Evolutionary conservation across 2,797 vertebrate genomes (phyloP), one percentile per base, ranked within the genome.

Genomic region (Oryzias dopingdopingensis): DNA sequence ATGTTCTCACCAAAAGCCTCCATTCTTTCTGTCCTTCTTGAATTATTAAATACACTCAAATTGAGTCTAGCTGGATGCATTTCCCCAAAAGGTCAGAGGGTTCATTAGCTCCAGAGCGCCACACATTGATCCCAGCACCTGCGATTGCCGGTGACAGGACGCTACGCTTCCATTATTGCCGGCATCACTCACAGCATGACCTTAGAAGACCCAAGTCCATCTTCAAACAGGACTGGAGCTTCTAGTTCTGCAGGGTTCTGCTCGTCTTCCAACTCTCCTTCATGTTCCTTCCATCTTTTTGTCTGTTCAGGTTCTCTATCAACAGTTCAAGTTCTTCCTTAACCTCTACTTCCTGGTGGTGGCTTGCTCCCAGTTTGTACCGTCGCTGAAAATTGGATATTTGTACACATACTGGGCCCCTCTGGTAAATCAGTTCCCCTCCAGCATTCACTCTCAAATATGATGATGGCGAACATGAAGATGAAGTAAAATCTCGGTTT

Each of bases 301-400:
- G 42, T 62, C 73, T 40, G 91, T 92, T 80, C 89, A 99, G 97
- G 96, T 99, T 92, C 94, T 99, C 56, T 99, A 96, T 89, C 95
- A 99, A 88, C 97, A 99, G 81, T 99, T 99, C 94, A 99, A 99
- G 93, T 97, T 99, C 93, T 99, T 99, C 92, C 92, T 99, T 90
- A 99, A 99, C 82, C 92, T 99, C 75, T 99, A 99, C 89, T 99
- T 99, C 81, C 93, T 99, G 85, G 84, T 98, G 64, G 96, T 99
- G 63, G 94, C 97, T 83, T 99, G 95, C 81, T 98, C 97, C 49
- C 97, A 99, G 90, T 98, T 98, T 83, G 94, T 98, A 59, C 94
- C 96, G 14, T 93, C 95, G 12, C 72, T 99, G 90, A 97, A 98
- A 85, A 98, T 98, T 56, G 96, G 97, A 81, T 98, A 96, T 85